Base-by-base conservation (phyloP, 2,888 invertebrate genomes). In the Eumacrocentrus americanus region DNA sequence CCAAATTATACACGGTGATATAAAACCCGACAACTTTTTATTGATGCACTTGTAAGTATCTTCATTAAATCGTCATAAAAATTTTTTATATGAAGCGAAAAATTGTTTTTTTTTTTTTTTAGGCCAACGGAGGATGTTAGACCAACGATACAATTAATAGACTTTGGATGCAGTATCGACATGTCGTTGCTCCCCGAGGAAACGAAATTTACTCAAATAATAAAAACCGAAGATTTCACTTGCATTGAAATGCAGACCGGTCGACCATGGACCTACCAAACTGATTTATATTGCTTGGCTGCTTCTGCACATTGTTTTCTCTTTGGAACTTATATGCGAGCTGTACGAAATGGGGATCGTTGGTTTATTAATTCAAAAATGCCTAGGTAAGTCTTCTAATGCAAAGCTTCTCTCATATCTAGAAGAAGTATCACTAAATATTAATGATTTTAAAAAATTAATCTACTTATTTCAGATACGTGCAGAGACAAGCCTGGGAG, bases 1-100 rank as follows among this genome's bases (percentile, higher is more conserved):
- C 67, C 86, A 90, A 75, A 94, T 98, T 64, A 94, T 98, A 68
- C 98, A 98, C 77, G 96, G 92, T 0, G 98, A 98, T 76, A 89
- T 98, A 56, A 98, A 98, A 79, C 95, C 97, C 0, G 98, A 98
- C 78, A 98, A 98, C 82, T 91, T 97, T 79, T 83, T 97, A 66
- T 80, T 97, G 3, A 88, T 87, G 85, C 85, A 86, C 77, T 84
- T 88, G 89, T 90, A 83, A 85, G 87, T 85, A 70, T 46, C 42
- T 42, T 48, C 23, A 34, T 16, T 29, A 7, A 35, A 40, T 16
- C 2, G 3, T 16, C 9, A 16, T 3, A n/a, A 23, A 6, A 57
- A 40, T 18, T 22, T 23, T 38, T 40, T 46, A 14, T 20, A 2
- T 25, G 11, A 25, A 29, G 4, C 9, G 29, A 29, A 6, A 6